Evolutionary conservation across 2,113 vertebrate species (phyloP), one percentile per base, ranked within the genome.

Genomic region (Paraplagusia blochii): DNA sequence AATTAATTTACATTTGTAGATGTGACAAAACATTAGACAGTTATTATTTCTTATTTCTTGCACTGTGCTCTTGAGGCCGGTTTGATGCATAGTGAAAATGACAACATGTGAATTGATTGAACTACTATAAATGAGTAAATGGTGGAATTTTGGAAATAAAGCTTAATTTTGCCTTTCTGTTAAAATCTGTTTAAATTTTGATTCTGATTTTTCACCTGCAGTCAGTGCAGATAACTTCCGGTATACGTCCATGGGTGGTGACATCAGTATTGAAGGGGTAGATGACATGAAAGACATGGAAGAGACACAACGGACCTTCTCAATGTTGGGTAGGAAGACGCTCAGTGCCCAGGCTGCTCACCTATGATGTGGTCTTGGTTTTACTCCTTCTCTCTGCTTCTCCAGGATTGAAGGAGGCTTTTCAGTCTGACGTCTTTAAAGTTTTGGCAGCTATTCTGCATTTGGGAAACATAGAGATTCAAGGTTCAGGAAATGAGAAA

Each of bases 381-480:
- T 39, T 16, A 10, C 1, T 0, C 58, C 15, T 17, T 63, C 44
- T 49, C 11, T 73, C 17, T 53, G 15, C 13, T 9, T 55, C 2
- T 69, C 5, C 69, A 99, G 97, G 95, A 57, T 81, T 99, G 66
- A 90, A 90, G 49, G 81, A 88, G 16, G 90, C 92, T 71, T 95
- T 98, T 82, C 96, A 96, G 81, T 90, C 88, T 71, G 91, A 95
- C 33, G 77, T 96, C 18, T 98, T 97, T 69, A 94, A 88, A 85
- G 89, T 94, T 69, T 67, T 99, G 70, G 93, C 96, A 5, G 94
- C 92, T 7, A 90, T 98, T 87, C 88, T 99, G 0, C 97, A 99
- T 73, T 88, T 99, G 68, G 97, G 97, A 67, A 98, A 99, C 0
- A 86, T 96, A 56, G 79, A 91, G 69, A 91, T 99, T 77, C 71